These are phyloP conservation scores for Lagodon rhomboides DNA, from an alignment of 2,797 vertebrate species.

Conservation along the genomic window DNA sequence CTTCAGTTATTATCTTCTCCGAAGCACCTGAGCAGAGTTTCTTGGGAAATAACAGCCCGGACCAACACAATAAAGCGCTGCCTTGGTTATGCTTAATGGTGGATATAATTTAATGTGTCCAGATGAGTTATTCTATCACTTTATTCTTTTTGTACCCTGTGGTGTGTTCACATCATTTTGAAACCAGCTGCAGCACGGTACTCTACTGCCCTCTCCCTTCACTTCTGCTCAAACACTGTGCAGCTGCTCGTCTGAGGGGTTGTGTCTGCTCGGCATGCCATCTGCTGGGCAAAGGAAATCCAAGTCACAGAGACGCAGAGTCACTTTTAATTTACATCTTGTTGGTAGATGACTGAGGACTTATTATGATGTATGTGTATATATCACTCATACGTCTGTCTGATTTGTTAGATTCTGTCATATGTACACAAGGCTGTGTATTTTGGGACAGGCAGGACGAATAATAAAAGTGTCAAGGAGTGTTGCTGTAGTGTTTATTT, in stretches of 20 bases:
- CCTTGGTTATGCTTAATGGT: constrained; percentile 33
- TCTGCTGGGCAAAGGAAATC: constrained; percentile 64
- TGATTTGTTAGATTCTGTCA: not conserved
- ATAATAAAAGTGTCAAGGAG: constrained; percentile 2
- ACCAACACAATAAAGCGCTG: constrained; percentile 2
- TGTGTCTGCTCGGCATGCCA: constrained; percentile 42
- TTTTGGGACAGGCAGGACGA: not conserved
- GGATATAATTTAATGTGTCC: constrained; percentile 46
- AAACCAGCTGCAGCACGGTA: constrained; percentile 27
- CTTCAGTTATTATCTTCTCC: constrained; percentile 1
- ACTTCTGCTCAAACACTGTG: constrained; percentile 23
- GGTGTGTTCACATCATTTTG: not conserved
- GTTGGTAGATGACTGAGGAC: not conserved
- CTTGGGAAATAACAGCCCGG: constrained; percentile 27
- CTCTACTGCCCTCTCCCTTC: constrained; percentile 73
- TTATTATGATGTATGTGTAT: not conserved
- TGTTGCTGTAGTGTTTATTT: constrained; percentile 4
- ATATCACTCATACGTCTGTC: not conserved
- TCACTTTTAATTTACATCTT: not conserved
- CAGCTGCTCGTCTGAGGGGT: not conserved
- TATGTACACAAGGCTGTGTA: not conserved
- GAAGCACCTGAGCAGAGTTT: constrained; percentile 15
- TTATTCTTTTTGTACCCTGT: constrained; percentile 7
- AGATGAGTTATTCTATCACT: constrained; percentile 42
- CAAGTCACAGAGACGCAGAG: not conserved